A percentile compares a stretch with the other conserved stretches of the same genome.
phyloP scores from a whole-genome alignment of 2,113 vertebrate species.

The Heptranchias perlo region DNA sequence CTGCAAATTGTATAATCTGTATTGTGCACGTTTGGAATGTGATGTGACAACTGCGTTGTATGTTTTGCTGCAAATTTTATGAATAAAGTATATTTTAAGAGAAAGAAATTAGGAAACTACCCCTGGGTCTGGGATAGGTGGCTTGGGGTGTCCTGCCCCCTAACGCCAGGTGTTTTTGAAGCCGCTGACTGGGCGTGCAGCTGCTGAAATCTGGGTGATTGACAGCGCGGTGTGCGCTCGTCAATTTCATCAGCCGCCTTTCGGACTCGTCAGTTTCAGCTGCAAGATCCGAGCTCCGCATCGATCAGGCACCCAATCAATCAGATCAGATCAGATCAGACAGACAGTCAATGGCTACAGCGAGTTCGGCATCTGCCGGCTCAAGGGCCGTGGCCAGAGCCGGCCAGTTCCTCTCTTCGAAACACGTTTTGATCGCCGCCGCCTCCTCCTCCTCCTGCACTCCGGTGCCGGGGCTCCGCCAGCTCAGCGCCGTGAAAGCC shows the following conservation, averaged over 20 bases:
- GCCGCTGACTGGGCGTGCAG: neutral
- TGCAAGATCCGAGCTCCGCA: neutral
- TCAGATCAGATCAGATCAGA: neutral
- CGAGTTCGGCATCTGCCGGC: conserved; percentile 48
- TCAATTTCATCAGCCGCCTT: no score
- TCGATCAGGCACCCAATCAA: neutral
- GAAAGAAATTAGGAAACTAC: neutral
- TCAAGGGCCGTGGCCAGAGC: conserved; percentile 53
- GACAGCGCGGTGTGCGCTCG: neutral
- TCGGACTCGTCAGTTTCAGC: no score
- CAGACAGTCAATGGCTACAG: conserved; percentile 42
- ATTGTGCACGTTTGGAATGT: no score
- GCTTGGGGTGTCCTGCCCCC: neutral
- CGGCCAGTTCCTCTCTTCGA: conserved; percentile 49
- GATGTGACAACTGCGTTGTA: no score
- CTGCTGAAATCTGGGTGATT: neutral
- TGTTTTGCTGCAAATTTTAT: no score
- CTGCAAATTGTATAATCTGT: no score
- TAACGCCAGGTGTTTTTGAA: neutral
- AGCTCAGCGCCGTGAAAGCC: conserved; percentile 44
- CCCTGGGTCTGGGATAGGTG: neutral
- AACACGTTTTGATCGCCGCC: conserved; percentile 1
- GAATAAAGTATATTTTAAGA: no score
- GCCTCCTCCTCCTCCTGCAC: conserved; percentile 40
- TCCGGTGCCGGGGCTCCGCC: conserved; percentile 41